phyloP scores from a whole-genome alignment of 1,140 invertebrate genomes.

The Trachymyrmex cornetzi region DNA sequence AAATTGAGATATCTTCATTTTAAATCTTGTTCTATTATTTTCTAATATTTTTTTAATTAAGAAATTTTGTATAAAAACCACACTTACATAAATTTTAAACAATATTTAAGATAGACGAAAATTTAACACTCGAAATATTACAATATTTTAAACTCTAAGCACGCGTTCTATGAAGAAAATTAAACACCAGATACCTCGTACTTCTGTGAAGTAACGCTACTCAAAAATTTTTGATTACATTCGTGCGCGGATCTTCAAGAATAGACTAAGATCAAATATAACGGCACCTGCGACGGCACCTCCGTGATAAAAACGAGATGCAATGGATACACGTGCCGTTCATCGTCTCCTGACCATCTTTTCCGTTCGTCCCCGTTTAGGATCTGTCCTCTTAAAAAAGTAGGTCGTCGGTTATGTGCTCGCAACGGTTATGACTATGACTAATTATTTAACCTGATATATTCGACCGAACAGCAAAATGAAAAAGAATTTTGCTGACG shows the following conservation, averaged over 20 bases:
- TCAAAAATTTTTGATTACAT: background rate
- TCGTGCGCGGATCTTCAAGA: background rate
- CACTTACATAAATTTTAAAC: background rate
- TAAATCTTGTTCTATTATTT: background rate
- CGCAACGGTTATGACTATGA: background rate
- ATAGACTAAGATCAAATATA: constrained; percentile 17
- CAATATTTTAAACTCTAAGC: background rate
- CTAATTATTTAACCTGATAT: constrained; percentile 4
- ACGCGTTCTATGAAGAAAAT: background rate
- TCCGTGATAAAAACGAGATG: constrained; percentile 15
- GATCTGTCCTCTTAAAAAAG: constrained; percentile 24
- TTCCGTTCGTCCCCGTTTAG: constrained; percentile 4
- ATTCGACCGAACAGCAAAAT: background rate
- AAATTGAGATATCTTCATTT: background rate
- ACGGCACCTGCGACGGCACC: constrained; percentile 15
- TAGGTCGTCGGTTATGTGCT: constrained; percentile 1
- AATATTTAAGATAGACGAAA: background rate
- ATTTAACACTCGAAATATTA: background rate
- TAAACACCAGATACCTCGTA: background rate
- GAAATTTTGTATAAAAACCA: background rate
- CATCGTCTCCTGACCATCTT: background rate
- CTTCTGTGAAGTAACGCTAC: background rate
- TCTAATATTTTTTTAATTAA: background rate
- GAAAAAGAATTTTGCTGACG: background rate
- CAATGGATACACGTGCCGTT: background rate